Conservation (phyloP, 2,797 vertebrate genomes). For the Peromyscus eremicus region DNA sequence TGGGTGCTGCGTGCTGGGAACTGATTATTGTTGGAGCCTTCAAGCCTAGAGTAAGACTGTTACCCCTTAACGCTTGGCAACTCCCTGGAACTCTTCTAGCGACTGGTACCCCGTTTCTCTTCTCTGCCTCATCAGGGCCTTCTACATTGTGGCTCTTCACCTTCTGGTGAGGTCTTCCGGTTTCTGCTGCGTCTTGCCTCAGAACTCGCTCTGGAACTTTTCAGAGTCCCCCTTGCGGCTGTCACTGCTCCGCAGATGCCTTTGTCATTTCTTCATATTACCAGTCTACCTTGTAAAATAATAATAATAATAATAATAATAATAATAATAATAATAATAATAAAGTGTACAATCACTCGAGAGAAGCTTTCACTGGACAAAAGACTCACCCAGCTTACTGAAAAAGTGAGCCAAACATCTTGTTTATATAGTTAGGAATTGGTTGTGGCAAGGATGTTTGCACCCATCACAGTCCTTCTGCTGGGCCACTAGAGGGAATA, state of each 20-base stretch:
- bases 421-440: background rate
- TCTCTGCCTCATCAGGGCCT: background rate
- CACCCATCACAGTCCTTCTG: background rate
- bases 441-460: background rate
- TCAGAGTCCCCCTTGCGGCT: background rate
- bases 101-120: background rate
- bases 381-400: background rate
- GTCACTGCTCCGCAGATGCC: too few species aligned
- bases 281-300: background rate
- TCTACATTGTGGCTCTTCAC: background rate
- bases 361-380: background rate
- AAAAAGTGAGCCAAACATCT: background rate
- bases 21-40: too few species aligned
- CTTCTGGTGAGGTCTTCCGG: background rate
- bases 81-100: background rate
- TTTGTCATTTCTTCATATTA: background rate
- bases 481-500: background rate
- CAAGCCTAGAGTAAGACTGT: background rate
- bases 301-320: background rate
- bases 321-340: background rate
- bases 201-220: background rate
- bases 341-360: background rate
- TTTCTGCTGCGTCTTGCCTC: background rate
- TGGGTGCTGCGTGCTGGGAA: background rate
- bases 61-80: background rate